These are phyloP conservation scores for Petrolisthes manimaculis DNA, from an alignment of 2,888 invertebrate species.

Conservation along the genomic window DNA sequence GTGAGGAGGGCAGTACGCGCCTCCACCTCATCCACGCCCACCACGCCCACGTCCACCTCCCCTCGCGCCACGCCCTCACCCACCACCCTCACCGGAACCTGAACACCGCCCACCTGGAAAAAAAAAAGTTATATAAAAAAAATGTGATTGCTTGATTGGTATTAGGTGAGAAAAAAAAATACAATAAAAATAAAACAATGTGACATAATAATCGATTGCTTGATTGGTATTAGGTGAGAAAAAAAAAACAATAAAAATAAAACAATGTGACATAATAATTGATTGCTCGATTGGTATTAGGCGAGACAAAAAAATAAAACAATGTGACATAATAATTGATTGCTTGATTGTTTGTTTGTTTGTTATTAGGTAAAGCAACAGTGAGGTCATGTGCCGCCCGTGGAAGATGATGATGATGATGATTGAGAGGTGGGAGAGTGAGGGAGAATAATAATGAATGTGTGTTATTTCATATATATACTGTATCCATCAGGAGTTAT, in stretches of 20 bases:
- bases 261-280: no score
- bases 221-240: no score
- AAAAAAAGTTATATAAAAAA: neutral
- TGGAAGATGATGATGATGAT: no score
- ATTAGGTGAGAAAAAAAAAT: neutral
- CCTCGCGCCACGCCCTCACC: slow-evolving; percentile 42
- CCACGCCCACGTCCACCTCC: slow-evolving; percentile 37
- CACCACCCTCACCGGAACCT: slow-evolving; percentile 45
- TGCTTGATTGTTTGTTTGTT: no score
- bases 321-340: neutral
- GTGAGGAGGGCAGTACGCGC: slow-evolving; percentile 45
- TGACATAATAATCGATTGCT: no score
- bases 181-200: neutral
- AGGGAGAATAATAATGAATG: neutral
- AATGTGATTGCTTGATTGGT: neutral
- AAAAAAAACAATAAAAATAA: no score
- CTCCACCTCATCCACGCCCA: slow-evolving; percentile 55
- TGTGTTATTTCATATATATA: no score
- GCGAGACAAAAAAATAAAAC: neutral
- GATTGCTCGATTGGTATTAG: neutral
- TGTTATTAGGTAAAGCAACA: no score
- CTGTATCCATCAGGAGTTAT: no score
- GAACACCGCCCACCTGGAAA: slow-evolving; percentile 47
- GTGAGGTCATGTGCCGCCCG: no score
- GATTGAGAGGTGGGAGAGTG: no score